phyloP scores from a whole-genome alignment of 2,888 invertebrate genomes.

The Lithosia quadra region DNA sequence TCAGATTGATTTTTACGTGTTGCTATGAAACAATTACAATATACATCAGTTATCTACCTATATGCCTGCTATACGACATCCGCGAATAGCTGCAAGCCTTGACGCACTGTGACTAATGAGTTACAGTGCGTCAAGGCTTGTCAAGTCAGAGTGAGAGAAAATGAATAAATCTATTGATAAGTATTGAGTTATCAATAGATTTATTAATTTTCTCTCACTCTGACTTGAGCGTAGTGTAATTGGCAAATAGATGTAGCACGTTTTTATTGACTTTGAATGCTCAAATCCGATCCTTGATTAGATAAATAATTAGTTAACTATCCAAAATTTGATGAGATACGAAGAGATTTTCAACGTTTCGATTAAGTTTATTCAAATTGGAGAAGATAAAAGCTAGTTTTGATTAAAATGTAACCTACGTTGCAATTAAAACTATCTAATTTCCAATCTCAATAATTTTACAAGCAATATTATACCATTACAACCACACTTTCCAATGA shows the following conservation, averaged over 20 bases:
- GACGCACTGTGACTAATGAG: too few relatives aligned
- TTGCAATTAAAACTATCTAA: background rate
- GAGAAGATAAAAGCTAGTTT: background rate
- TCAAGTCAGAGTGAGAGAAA: too few relatives aligned
- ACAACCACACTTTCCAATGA: slow-evolving; percentile 28
- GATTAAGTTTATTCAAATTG: slow-evolving; percentile 18
- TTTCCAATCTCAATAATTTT: background rate
- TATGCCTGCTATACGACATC: slow-evolving; percentile 1
- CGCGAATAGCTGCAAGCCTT: too few relatives aligned
- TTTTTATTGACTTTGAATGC: slow-evolving; percentile 15
- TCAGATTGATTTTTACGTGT: background rate
- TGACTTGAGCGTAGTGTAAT: slow-evolving; percentile 8
- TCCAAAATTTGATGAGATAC: slow-evolving; percentile 21
- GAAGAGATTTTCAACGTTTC: slow-evolving; percentile 24
- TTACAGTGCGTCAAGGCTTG: slow-evolving; percentile 49
- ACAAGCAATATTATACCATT: background rate
- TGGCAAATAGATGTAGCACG: slow-evolving; percentile 30
- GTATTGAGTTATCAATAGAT: slow-evolving; percentile 42
- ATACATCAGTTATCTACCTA: slow-evolving; percentile 30
- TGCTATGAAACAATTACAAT: slow-evolving; percentile 25
- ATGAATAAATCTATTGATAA: too few relatives aligned
- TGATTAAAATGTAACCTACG: background rate
- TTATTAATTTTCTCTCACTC: slow-evolving; percentile 46
- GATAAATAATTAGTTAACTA: background rate
- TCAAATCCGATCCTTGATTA: background rate